phyloP scores from a whole-genome alignment of 2,888 invertebrate species.

The Scaptodrosophila latifasciaeformis region DNA sequence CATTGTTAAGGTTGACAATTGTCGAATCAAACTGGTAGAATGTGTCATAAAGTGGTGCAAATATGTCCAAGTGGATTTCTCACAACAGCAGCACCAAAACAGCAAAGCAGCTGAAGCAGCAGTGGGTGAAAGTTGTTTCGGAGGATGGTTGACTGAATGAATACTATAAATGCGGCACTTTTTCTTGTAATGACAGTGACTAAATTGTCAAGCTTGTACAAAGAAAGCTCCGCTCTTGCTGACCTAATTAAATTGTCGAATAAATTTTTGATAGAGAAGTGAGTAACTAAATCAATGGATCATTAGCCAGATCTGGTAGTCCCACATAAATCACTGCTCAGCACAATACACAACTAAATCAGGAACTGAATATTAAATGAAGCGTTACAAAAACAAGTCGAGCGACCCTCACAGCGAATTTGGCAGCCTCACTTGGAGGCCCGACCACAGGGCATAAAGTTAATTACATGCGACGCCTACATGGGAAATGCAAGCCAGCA shows the following conservation, averaged over 20 bases:
- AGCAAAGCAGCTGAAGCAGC: constrained; percentile 7
- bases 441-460: constrained; percentile 47
- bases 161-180: background rate
- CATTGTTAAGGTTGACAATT: constrained; percentile 26
- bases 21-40: constrained; percentile 32
- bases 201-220: background rate
- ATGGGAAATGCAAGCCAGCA: constrained; percentile 36
- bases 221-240: background rate
- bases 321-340: no score
- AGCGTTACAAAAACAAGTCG: constrained; percentile 44
- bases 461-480: constrained; percentile 63
- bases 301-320: no score
- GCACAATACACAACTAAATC: constrained; percentile 23
- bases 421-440: background rate
- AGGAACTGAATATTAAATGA: constrained; percentile 62
- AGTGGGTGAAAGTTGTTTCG: constrained; percentile 40
- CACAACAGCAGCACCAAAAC: background rate
- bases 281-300: no score
- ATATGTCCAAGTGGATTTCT: constrained; percentile 30
- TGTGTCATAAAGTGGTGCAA: constrained; percentile 53
- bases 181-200: background rate
- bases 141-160: no score
- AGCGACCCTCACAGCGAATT: background rate
- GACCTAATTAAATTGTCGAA: no score
- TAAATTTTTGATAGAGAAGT: no score